Base-by-base conservation (phyloP, 2,888 invertebrate genomes). In the Limnephilus lunatus region DNA sequence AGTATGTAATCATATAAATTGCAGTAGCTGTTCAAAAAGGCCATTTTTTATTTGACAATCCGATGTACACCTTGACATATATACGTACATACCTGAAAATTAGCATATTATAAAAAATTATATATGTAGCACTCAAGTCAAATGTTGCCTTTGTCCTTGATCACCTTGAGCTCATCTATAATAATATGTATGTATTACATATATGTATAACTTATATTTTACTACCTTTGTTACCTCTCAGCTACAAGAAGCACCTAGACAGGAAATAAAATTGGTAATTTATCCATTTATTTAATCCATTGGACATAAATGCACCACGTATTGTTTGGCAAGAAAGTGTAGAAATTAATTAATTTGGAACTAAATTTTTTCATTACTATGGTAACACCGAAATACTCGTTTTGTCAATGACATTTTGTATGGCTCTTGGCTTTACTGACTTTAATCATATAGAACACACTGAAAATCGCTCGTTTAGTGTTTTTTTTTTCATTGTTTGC, bases 171-270 rank as follows among this genome's bases (percentile, higher is more conserved):
- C 68, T 68, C 68, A 25, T 25, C 68, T 9, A 68, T 68, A 68
- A 68, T n/a, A 68, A 25, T 68, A 68, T 68, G 68, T 68, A 68
- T 68, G 53, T 53, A 53, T 68, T 68, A 68, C 68, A 68, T 68
- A 0, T 68, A 68, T 68, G 25, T 68, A n/a, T 68, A 68, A 68
- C 68, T 68, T 68, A 68, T 25, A 68, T 68, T 68, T 68, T 68
- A 68, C 7, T 3, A 68, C 68, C 68, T 68, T 25, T 68, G 68
- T 68, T 68, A 68, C 68, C 68, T 68, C 68, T 68, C 68, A 68
- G 68, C 68, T 68, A 68, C 68, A 68, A 68, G 68, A 68, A 68
- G 68, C 68, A 68, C 68, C 68, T 68, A 68, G 68, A 68, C 68
- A 68, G 68, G 68, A 68, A 68, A 68, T 68, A 68, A 68, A 68